Conservation (phyloP, 2,888 invertebrate genomes). For the Thysanoteuthis rhombus region DNA sequence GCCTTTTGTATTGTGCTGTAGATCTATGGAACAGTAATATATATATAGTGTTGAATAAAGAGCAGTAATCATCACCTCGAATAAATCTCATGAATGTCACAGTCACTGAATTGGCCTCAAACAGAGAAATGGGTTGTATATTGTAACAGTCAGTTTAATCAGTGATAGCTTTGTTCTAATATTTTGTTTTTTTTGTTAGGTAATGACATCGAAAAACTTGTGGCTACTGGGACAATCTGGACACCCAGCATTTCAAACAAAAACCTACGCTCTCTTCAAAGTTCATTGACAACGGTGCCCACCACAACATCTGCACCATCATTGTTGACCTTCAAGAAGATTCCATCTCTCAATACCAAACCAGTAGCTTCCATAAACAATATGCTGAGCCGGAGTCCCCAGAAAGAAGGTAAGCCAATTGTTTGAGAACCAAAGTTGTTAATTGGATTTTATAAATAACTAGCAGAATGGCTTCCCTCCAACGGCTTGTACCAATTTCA, state of each 20-base stretch:
- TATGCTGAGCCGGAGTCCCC: not conserved
- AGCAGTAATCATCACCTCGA: too few relatives aligned
- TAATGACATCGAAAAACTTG: conserved; percentile 54
- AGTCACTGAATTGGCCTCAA: not conserved
- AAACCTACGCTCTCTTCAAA: conserved; percentile 23
- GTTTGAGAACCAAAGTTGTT: not conserved
- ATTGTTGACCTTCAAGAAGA: not conserved
- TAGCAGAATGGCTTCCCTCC: too few relatives aligned
- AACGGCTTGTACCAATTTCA: too few relatives aligned
- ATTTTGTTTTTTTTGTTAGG: conserved; percentile 40
- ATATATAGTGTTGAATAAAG: too few relatives aligned
- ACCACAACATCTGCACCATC: not conserved
- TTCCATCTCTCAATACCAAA: not conserved
- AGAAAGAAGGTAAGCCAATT: conserved; percentile 1
- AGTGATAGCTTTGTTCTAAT: not conserved
- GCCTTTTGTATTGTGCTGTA: too few relatives aligned
- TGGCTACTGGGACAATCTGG: conserved; percentile 62
- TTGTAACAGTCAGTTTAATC: not conserved
- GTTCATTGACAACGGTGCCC: not conserved
- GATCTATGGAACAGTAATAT: too few relatives aligned
- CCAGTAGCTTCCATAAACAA: not conserved
- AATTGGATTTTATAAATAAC: too few relatives aligned
- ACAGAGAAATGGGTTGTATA: not conserved
- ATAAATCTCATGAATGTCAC: too few relatives aligned
- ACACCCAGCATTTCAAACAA: conserved; percentile 45